These are phyloP conservation scores for Eristalinus aeneus DNA, from an alignment of 2,888 invertebrate species.

Conservation along the genomic window DNA sequence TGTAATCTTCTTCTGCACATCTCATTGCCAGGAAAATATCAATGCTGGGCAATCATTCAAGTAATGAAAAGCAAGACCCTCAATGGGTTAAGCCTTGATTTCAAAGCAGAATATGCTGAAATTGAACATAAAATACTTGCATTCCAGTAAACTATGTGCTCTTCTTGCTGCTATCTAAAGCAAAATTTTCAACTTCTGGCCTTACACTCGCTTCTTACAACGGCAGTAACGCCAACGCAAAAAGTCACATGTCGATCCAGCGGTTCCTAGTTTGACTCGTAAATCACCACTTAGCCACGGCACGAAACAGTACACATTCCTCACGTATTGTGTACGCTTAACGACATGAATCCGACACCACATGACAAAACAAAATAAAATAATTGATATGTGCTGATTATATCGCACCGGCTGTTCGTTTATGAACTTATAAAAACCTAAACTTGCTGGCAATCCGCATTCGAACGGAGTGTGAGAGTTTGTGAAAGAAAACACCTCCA, in stretches of 20 bases:
- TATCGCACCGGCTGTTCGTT: background rate
- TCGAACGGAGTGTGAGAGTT: background rate
- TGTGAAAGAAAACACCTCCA: background rate
- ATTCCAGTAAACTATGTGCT: too few species aligned
- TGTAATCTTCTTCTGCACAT: too few species aligned
- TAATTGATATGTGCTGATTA: conserved; percentile 17
- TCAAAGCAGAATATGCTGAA: too few species aligned
- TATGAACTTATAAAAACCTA: conserved; percentile 15
- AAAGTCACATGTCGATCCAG: background rate
- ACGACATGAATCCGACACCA: background rate
- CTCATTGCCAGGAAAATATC: too few species aligned
- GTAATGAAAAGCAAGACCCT: too few species aligned
- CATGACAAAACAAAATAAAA: background rate
- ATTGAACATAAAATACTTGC: too few species aligned
- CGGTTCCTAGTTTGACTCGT: background rate
- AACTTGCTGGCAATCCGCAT: conserved; percentile 1
- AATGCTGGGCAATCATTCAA: too few species aligned
- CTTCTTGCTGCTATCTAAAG: too few species aligned
- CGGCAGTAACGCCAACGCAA: background rate
- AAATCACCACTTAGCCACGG: conserved; percentile 3
- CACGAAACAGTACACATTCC: conserved; percentile 2
- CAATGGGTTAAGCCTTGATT: too few species aligned
- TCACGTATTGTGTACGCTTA: background rate
- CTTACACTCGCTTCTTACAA: too few species aligned
- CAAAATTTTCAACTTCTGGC: too few species aligned